Evolutionary conservation across 2,797 vertebrate species (phyloP).

Genomic region (Oreochromis grahami): DNA sequence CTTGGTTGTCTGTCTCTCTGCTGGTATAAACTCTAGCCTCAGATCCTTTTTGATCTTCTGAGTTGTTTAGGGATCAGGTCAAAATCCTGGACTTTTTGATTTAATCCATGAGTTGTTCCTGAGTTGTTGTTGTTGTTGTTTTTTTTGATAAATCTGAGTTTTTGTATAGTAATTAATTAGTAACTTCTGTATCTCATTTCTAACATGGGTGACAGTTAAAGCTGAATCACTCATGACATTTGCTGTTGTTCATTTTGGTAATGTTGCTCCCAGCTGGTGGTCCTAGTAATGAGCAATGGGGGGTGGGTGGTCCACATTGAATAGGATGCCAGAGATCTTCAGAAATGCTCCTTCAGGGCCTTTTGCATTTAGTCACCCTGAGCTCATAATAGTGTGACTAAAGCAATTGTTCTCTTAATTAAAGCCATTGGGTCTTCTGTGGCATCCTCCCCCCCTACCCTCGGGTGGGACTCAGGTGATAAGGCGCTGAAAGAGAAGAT

Average conservation of each 20-base stretch:
- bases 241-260: slow-evolving; percentile 53
- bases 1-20: not conserved
- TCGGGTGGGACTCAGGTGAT: slow-evolving; percentile 70
- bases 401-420: slow-evolving; percentile 82
- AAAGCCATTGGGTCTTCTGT: slow-evolving; percentile 62
- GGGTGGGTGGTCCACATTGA: slow-evolving; percentile 60
- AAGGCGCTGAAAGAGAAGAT: not conserved
- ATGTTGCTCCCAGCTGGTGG: slow-evolving; percentile 67
- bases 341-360: slow-evolving; percentile 72
- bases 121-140: not conserved
- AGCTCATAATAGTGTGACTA: slow-evolving; percentile 83
- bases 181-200: not conserved
- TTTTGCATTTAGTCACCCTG: slow-evolving; percentile 74
- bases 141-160: not conserved
- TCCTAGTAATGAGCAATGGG: slow-evolving; percentile 56
- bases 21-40: not conserved
- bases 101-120: not conserved
- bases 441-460: slow-evolving; percentile 44
- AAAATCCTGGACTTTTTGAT: not conserved
- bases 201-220: slow-evolving; percentile 1
- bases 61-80: not conserved
- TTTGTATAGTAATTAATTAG: not conserved
- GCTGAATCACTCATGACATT: slow-evolving; percentile 18
- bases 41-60: not conserved
- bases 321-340: slow-evolving; percentile 75